phyloP scores from a whole-genome alignment of 2,113 vertebrate genomes.

The Dicaeum eximium region DNA sequence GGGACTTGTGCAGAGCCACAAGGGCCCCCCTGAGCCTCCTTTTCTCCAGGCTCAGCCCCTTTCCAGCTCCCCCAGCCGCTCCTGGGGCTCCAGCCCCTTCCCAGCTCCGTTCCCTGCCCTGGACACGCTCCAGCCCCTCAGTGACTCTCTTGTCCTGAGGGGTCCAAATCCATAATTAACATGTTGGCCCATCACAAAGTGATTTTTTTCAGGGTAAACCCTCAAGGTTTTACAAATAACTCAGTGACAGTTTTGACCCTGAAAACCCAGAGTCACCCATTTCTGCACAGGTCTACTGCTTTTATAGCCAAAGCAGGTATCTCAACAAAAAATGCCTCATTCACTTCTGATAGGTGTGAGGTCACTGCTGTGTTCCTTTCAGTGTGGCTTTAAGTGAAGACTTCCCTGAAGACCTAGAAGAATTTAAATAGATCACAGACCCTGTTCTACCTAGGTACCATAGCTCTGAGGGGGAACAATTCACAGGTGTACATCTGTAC shows the following conservation, averaged over 20 bases:
- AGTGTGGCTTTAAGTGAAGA: background rate
- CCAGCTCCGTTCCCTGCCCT: background rate
- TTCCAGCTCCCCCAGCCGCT: background rate
- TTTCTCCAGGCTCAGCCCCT: background rate
- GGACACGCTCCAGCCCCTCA: accelerated
- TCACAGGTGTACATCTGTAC: accelerated
- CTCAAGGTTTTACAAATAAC: background rate
- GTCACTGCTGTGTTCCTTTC: background rate
- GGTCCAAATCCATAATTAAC: background rate
- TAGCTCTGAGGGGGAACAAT: background rate
- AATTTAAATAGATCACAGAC: background rate
- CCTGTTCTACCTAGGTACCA: background rate
- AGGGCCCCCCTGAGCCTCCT: background rate
- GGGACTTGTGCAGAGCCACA: background rate
- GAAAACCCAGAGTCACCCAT: background rate
- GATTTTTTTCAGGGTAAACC: background rate
- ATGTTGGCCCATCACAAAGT: accelerated
- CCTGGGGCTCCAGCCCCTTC: background rate
- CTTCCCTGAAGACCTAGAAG: background rate
- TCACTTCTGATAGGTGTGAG: background rate
- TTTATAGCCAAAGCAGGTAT: background rate
- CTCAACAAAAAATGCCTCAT: background rate
- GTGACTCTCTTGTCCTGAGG: accelerated
- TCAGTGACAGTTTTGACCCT: background rate
- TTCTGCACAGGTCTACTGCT: background rate